Percentiles rank a stretch among this genome's conserved stretches.
These are phyloP conservation scores for Phylloscopus whistleri DNA, from an alignment of 2,113 vertebrate genomes.

Conservation along the genomic window DNA sequence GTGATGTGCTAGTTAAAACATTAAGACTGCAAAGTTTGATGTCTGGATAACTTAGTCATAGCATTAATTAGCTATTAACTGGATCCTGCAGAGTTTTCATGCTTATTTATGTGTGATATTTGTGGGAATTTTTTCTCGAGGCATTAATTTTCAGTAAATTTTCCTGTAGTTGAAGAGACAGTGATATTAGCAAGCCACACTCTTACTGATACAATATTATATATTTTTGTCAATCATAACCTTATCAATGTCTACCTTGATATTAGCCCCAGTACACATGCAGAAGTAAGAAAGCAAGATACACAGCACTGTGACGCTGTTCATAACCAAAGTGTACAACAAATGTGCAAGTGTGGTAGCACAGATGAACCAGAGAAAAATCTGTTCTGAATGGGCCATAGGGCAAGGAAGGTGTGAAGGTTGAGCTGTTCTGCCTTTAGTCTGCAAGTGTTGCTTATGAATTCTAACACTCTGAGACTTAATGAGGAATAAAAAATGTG, in stretches of 20 bases:
- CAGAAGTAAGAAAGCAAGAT: neutral
- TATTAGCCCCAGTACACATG: neutral
- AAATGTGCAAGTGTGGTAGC: neutral
- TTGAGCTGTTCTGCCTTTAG: neutral
- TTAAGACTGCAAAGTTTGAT: neutral
- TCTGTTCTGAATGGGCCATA: neutral
- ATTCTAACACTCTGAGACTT: neutral
- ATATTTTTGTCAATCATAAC: neutral
- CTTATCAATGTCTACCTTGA: neutral
- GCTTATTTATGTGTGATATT: neutral
- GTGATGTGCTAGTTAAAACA: neutral
- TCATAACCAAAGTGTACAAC: neutral
- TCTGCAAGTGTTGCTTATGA: neutral
- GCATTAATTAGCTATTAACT: slow-evolving; percentile 24
- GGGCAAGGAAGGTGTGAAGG: neutral
- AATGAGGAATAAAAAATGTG: neutral
- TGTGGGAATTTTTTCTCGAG: neutral
- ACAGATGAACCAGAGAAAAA: neutral
- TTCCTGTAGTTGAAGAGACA: neutral
- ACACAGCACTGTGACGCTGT: neutral
- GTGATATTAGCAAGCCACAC: neutral
- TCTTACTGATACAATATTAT: neutral
- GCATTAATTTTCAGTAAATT: neutral
- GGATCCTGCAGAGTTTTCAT: neutral
- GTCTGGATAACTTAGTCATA: neutral